Base-by-base conservation (phyloP, 1,140 invertebrate species). In the Eurosta solidaginis region DNA sequence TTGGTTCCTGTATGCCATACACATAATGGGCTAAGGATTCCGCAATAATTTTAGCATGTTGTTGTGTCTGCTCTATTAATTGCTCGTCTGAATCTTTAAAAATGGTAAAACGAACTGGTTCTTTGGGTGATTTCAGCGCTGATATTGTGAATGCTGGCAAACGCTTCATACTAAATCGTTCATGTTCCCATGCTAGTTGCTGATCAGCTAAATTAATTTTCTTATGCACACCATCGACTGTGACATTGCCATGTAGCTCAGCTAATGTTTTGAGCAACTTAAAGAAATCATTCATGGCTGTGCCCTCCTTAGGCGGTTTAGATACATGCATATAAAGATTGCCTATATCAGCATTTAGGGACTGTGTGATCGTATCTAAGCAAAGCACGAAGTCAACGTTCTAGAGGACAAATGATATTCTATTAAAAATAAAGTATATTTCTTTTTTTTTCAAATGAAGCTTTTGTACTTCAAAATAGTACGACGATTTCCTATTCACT, bases 141-240 rank as follows among this genome's bases (percentile, higher is more conserved):
- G 97, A 98, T 6, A 99, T 81, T 10, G 97, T 99, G 82, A 98
- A 94, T 0, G 96, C 96, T 29, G 96, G 93, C 78, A 98, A 91
- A 79, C 96, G 91, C 78, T 95, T 92, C 81, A 99, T 96, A 85
- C 96, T 97, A 87, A 95, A 99, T 82, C 97, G 90, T 88, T 99
- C 98, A 85, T 99, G 98, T 87, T 99, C 97, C 98, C 98, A 99
- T 0, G 96, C 94, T 40, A 99, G 87, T 76, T 93, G 91, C 77
- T 97, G 95, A 74, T 98, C 96, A 1, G 96, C 96, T n/a, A 99
- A 89, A 90, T 98, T 98, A 80, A 99, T 99, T 90, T 99, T 99
- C 88, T 98, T 98, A 83, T 98, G 97, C 14, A 97, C 90, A 73
- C 96, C 91, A 82, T 96, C 92, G 29, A 97, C 91, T 4, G 90